Base-by-base conservation (phyloP, 2,888 invertebrate species). In the Drosophila maculinotata region DNA sequence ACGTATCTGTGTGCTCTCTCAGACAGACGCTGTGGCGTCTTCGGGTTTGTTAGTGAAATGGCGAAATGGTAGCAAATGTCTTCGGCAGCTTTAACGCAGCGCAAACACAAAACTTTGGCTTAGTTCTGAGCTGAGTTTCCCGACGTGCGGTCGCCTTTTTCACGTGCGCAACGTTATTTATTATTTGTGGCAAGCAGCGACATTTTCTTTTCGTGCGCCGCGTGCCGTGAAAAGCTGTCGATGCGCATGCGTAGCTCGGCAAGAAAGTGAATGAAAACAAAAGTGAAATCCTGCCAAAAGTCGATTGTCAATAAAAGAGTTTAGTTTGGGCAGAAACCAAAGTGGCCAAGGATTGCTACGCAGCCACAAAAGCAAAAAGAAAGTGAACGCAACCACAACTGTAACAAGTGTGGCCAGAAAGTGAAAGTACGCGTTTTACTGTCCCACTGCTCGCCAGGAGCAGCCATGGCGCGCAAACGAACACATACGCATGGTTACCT, bases 121-220 rank as follows among this genome's bases (percentile, higher is more conserved):
- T 90, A 90, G 90, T 90, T 91, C 90, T 90, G 89, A 89, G 80
- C 76, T 86, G 87, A 87, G 76, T 89, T 90, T 90, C 80, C 80
- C 79, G 80, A 82, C 70, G 90, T 80, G 87, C 89, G 90, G 90
- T 89, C 69, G 77, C 67, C 73, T 76, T 69, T 74, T 51, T 49
- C 42, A 12, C 15, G 14, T n/a, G 57, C 38, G 60, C 69, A 9
- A n/a, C 31, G 30, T 20, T 20, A 20, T 20, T 20, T 20, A 20
- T 51, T 41, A 35, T 69, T 62, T 53, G 28, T 8, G 15, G 42
- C 44, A 30, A 44, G n/a, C 31, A n/a, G n/a, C 42, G n/a, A 42
- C 5, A 71, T 85, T 84, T 85, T 84, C 79, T 76, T 82, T 88
- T 83, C 70, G 66, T 66, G 72, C 65, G 74, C 67, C 57, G 66